Evolutionary conservation across 2,888 invertebrate genomes (phyloP).

Genomic region (Acanthoscelides obtectus): DNA sequence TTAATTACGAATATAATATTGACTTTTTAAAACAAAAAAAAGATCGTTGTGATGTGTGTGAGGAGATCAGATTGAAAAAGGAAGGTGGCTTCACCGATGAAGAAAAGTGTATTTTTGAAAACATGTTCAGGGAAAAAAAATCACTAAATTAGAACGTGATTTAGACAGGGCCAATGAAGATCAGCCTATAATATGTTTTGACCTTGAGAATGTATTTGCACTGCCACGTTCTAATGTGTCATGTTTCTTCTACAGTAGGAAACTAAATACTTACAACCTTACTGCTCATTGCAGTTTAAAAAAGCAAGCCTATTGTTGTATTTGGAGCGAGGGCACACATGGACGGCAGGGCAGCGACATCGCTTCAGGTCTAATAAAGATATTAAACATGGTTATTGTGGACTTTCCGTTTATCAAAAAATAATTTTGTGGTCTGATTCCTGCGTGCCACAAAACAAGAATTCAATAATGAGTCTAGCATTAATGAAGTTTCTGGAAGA

Average conservation of each 20-base stretch:
- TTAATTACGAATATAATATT: too few species aligned
- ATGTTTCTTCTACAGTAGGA: conserved; percentile 2
- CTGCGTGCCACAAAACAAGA: too few species aligned
- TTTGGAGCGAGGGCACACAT: too few species aligned
- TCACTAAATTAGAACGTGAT: not conserved
- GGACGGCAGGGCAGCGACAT: too few species aligned
- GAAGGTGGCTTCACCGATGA: too few species aligned
- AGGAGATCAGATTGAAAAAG: not conserved
- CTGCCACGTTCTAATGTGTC: not conserved
- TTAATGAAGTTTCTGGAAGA: too few species aligned
- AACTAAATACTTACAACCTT: conserved; percentile 1
- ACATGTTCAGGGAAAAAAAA: not conserved
- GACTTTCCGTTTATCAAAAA: too few species aligned
- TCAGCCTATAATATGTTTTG: conserved; percentile 2
- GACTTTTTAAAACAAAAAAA: not conserved
- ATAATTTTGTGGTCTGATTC: too few species aligned
- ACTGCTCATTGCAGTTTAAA: not conserved
- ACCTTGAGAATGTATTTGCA: not conserved
- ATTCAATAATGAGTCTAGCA: too few species aligned
- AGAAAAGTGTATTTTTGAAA: not conserved
- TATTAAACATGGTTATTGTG: too few species aligned
- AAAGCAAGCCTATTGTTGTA: not conserved
- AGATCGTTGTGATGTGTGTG: not conserved
- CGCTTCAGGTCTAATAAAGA: too few species aligned
- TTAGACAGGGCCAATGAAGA: conserved; percentile 2